Conservation (phyloP, 2,797 vertebrate genomes). For the Mallotus villosus region DNA sequence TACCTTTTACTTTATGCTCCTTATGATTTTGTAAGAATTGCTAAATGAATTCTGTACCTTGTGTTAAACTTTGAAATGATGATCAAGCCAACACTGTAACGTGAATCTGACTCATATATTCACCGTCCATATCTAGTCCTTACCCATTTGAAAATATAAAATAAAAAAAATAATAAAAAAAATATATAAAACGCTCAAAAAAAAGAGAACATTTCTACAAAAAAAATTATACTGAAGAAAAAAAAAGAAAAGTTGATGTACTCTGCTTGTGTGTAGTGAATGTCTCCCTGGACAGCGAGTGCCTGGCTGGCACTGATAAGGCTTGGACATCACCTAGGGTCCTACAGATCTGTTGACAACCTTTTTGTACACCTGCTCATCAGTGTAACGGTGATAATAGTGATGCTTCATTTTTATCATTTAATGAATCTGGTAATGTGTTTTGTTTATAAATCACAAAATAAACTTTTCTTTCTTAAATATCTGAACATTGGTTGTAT, state of each 20-base stretch:
- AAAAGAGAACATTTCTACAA: constrained; percentile 30
- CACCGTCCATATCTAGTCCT: constrained; percentile 80
- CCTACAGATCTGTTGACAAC: constrained; percentile 81
- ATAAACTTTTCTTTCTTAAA: constrained; percentile 98
- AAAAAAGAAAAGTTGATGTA: constrained; percentile 79
- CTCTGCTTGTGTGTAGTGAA: constrained; percentile 98
- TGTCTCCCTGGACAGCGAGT: constrained; percentile 83
- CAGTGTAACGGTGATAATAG: constrained; percentile 92
- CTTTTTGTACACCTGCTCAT: constrained; percentile 90
- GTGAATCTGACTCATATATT: constrained; percentile 87
- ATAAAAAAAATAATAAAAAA: constrained; percentile 18
- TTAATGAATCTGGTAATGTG: constrained; percentile 80
- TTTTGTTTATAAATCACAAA: constrained; percentile 96
- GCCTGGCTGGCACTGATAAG: constrained; percentile 81
- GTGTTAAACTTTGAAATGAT: constrained; percentile 82
- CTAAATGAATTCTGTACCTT: constrained; percentile 63
- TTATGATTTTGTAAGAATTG: constrained; percentile 57
- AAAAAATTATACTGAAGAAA: constrained; percentile 45
- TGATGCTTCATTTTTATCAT: constrained; percentile 77
- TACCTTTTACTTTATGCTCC: constrained; percentile 71
- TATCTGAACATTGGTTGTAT: constrained; percentile 61
- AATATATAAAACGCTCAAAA: constrained; percentile 16
- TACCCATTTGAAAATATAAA: constrained; percentile 52
- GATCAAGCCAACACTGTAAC: constrained; percentile 81
- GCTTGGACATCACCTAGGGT: constrained; percentile 79